Conservation (phyloP, 2,113 vertebrate genomes). For the Nothobranchius furzeri region DNA sequence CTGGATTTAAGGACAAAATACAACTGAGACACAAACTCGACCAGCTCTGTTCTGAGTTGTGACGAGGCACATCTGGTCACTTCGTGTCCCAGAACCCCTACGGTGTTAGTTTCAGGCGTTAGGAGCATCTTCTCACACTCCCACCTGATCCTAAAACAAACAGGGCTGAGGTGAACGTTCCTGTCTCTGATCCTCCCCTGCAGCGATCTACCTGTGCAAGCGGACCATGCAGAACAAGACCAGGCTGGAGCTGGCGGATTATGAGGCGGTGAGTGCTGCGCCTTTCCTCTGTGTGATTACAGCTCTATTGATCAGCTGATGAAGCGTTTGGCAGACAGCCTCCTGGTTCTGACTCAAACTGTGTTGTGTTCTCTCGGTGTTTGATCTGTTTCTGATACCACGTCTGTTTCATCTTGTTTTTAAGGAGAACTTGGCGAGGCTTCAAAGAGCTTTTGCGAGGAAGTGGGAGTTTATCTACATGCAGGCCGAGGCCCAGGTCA, state of each 20-base stretch:
- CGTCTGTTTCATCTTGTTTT: conserved; percentile 30
- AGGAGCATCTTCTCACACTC: conserved; percentile 14
- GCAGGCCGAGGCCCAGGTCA: conserved; percentile 99
- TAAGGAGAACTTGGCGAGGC: conserved; percentile 96
- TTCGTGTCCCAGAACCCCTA: conserved; percentile 29
- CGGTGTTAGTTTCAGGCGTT: conserved; percentile 5
- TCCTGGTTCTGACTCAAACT: conserved; percentile 9
- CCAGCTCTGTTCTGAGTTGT: background rate
- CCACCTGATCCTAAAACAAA: conserved; percentile 24
- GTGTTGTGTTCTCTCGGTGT: background rate
- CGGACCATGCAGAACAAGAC: conserved; percentile 99
- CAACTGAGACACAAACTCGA: background rate
- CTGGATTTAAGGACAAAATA: no score
- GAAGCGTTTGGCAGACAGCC: conserved; percentile 2
- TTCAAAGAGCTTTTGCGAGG: conserved; percentile 97
- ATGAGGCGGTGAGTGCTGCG: conserved; percentile 91
- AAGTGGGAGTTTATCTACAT: conserved; percentile 99
- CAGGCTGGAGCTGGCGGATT: conserved; percentile 96
- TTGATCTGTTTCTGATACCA: background rate
- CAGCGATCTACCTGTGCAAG: conserved; percentile 99
- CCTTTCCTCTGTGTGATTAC: conserved; percentile 20
- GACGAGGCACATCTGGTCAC: conserved; percentile 9
- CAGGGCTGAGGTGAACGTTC: conserved; percentile 1
- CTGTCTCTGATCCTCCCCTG: conserved; percentile 1
- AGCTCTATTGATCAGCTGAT: conserved; percentile 42